Base-by-base conservation (phyloP, 1,140 invertebrate species). In the Anastrepha ludens region DNA sequence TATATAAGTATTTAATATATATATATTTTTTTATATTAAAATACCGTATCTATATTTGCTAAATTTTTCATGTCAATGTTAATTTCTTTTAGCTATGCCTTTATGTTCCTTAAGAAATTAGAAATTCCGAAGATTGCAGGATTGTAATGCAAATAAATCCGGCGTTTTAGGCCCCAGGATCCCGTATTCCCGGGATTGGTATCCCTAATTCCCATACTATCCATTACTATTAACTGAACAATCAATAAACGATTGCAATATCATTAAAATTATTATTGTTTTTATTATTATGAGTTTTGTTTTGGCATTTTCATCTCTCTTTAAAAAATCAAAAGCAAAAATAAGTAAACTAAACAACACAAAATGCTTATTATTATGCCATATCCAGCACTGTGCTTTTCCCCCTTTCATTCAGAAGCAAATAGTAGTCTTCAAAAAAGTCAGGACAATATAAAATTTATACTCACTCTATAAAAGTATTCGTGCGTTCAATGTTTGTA, bases 401-500 rank as follows among this genome's bases (percentile, higher is more conserved):
- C 29, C 29, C 29, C 29, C 20, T 13, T 55, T n/a, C 47, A 81
- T 81, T 20, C 47, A 81, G 47, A 55, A 81, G 74, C 44, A 41
- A 44, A 55, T 55, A n/a, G n/a, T 81, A 50, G 47, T 29, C n/a
- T 17, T n/a, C 41, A 55, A 55, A 81, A 81, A 81, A 81, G 55
- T 81, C 29, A 29, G 20, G 20, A 58, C 11, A 74, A n/a, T 17
- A 74, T 41, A 65, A 8, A 13, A 29, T 39, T n/a, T 17, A 74
- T 74, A 17, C 41, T 11, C 13, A 47, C 67, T 47, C 67, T 44
- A 44, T n/a, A 41, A 6, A 39, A 17, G 41, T 81, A 58, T 20
- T 81, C 74, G 74, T 81, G 74, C 74, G n/a, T 81, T 81, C 74
- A 11, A 55, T 81, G 41, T 81, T 81, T 55, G 74, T 81, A 81